Percentiles rank a stretch among this genome's conserved stretches.
phyloP scores from a whole-genome alignment of 2,797 vertebrate species.

The Melanotaenia nigrans region DNA sequence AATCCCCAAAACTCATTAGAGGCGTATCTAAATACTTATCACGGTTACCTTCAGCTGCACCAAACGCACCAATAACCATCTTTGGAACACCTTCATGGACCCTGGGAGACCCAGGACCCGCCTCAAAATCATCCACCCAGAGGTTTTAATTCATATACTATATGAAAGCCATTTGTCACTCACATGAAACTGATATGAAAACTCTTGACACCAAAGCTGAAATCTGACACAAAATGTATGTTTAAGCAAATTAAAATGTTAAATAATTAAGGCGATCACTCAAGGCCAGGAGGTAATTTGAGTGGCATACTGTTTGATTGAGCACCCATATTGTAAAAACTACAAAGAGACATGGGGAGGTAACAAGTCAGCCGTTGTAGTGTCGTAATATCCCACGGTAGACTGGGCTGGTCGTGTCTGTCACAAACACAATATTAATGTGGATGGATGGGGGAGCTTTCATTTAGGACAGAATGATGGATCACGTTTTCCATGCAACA shows the following conservation, averaged over 20 bases:
- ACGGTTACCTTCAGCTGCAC: background rate
- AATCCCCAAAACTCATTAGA: background rate
- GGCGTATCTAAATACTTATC: background rate
- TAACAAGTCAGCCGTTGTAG: slow-evolving; percentile 54
- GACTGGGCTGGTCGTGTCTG: slow-evolving; percentile 47
- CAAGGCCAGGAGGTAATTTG: slow-evolving; percentile 73
- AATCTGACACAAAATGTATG: slow-evolving; percentile 73
- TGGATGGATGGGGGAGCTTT: slow-evolving; percentile 62
- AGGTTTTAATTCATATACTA: slow-evolving; percentile 29
- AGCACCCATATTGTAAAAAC: slow-evolving; percentile 70
- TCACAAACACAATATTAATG: slow-evolving; percentile 53
- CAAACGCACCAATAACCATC: background rate
- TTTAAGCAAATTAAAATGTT: slow-evolving; percentile 78
- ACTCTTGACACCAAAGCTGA: slow-evolving; percentile 65
- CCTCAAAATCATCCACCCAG: slow-evolving; percentile 13
- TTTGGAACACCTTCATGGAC: slow-evolving; percentile 1
- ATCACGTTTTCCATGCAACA: slow-evolving; percentile 58
- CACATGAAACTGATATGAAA: slow-evolving; percentile 62
- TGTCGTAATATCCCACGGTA: slow-evolving; percentile 74
- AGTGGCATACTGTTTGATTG: slow-evolving; percentile 72
- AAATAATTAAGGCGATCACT: slow-evolving; percentile 77
- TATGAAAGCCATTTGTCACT: slow-evolving; percentile 32
- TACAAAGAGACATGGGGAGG: slow-evolving; percentile 69
- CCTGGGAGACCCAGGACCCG: slow-evolving; percentile 2
- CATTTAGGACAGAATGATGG: slow-evolving; percentile 56